Conservation (phyloP, 1,140 invertebrate genomes). For the Drosophila murphyi region DNA sequence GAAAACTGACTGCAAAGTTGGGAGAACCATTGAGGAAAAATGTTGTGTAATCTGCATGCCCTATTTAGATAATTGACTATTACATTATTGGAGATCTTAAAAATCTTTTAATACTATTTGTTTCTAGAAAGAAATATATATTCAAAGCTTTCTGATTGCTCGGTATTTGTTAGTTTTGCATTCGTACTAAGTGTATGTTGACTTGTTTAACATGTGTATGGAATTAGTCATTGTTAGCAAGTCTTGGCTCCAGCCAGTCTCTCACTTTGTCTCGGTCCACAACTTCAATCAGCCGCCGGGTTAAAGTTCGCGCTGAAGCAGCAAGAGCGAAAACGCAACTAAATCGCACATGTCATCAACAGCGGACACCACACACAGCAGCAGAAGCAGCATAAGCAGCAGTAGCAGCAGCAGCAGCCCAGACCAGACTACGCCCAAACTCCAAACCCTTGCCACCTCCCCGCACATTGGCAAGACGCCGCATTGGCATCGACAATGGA, state of each 20-base stretch:
- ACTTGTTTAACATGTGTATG: slow-evolving; percentile 36
- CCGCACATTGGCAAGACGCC: slow-evolving; percentile 18
- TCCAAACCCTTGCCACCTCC: no score
- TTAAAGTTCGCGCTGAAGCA: slow-evolving; percentile 12
- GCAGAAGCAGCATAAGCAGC: slow-evolving; percentile 9
- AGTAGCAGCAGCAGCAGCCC: neutral
- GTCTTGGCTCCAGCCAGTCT: slow-evolving; percentile 39
- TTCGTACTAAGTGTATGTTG: neutral
- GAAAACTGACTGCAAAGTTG: no score
- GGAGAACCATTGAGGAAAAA: no score
- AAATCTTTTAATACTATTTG: no score
- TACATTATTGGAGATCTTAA: no score
- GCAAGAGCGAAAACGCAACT: slow-evolving; percentile 62
- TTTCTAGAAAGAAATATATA: neutral
- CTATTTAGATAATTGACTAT: no score
- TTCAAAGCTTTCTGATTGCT: neutral
- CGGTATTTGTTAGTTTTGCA: neutral
- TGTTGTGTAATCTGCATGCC: no score
- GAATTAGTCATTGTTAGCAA: slow-evolving; percentile 51
- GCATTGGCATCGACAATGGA: slow-evolving; percentile 44
- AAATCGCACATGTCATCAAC: slow-evolving; percentile 77
- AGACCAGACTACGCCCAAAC: neutral
- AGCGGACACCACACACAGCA: slow-evolving; percentile 13
- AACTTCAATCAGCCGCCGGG: slow-evolving; percentile 16
- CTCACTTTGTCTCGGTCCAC: neutral